A percentile compares a stretch with the other conserved stretches of the same genome.
Conservation (phyloP, 2,113 vertebrate genomes). For the Chaenogobius annularis region DNA sequence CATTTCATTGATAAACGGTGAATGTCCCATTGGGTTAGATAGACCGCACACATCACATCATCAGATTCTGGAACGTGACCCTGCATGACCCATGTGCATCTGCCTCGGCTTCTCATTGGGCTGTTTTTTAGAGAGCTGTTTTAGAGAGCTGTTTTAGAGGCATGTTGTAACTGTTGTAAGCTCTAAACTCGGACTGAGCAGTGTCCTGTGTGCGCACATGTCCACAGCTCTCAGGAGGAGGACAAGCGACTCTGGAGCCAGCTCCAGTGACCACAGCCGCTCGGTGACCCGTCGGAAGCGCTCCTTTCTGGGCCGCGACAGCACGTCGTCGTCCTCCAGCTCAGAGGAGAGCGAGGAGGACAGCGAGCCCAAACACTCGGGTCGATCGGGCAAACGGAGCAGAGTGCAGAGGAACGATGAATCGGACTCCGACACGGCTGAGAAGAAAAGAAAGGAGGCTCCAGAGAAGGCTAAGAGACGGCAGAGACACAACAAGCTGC, state of each 20-base stretch:
- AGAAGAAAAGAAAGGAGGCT: slow-evolving; percentile 58
- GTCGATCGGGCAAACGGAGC: background rate
- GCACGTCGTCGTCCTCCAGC: slow-evolving; percentile 60
- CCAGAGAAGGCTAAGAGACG: slow-evolving; percentile 62
- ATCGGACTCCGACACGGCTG: slow-evolving; percentile 62
- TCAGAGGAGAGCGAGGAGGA: slow-evolving; percentile 12
- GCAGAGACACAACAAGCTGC: slow-evolving; percentile 69
- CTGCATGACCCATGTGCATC: no score
- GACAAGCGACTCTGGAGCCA: slow-evolving; percentile 56
- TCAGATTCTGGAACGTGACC: no score
- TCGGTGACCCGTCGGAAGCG: slow-evolving; percentile 65
- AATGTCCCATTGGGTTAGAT: no score
- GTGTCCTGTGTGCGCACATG: no score
- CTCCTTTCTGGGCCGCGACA: slow-evolving; percentile 59
- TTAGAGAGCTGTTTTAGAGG: no score
- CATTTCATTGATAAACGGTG: no score
- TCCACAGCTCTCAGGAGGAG: slow-evolving; percentile 27
- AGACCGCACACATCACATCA: no score
- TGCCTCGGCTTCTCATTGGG: no score
- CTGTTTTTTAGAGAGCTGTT: no score
- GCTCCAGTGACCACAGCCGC: slow-evolving; percentile 65
- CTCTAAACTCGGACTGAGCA: no score
- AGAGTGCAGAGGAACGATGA: slow-evolving; percentile 64
- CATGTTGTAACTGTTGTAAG: no score
- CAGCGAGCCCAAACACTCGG: slow-evolving; percentile 10